phyloP scores from a whole-genome alignment of 1,140 invertebrate genomes.

The Oedothorax gibbosus region DNA sequence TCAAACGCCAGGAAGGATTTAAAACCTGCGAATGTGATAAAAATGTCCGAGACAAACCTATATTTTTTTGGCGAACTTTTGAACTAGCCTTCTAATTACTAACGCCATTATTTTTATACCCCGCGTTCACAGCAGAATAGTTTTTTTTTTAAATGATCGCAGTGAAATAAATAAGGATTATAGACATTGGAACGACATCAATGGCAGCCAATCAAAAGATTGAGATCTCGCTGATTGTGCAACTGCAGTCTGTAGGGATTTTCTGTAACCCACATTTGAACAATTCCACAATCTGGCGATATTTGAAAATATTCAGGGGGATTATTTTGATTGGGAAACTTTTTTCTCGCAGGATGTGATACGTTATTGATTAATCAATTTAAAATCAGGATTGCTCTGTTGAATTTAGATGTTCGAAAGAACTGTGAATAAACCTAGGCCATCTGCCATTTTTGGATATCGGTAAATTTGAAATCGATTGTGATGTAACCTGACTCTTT shows the following conservation, averaged over 20 bases:
- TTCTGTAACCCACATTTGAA: not conserved
- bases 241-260: not conserved
- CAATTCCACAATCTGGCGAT: not conserved
- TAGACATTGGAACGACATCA: constrained; percentile 24
- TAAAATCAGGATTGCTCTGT: no score
- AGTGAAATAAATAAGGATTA: constrained; percentile 49
- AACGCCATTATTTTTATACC: constrained; percentile 51
- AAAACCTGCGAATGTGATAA: constrained; percentile 20
- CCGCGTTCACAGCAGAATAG: not conserved
- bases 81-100: constrained; percentile 47
- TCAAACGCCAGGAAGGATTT: not conserved
- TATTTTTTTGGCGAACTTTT: constrained; percentile 34
- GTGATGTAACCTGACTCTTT: no score
- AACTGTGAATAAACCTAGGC: no score
- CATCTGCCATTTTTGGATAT: no score
- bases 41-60: not conserved
- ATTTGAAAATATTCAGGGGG: not conserved
- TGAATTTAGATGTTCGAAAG: no score
- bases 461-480: no score
- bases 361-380: no score
- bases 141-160: not conserved
- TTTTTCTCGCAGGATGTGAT: not conserved
- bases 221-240: not conserved
- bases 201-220: constrained; percentile 12
- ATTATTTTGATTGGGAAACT: not conserved